Evolutionary conservation across 2,113 vertebrate genomes (phyloP).

Genomic region (Phasianus colchicus): DNA sequence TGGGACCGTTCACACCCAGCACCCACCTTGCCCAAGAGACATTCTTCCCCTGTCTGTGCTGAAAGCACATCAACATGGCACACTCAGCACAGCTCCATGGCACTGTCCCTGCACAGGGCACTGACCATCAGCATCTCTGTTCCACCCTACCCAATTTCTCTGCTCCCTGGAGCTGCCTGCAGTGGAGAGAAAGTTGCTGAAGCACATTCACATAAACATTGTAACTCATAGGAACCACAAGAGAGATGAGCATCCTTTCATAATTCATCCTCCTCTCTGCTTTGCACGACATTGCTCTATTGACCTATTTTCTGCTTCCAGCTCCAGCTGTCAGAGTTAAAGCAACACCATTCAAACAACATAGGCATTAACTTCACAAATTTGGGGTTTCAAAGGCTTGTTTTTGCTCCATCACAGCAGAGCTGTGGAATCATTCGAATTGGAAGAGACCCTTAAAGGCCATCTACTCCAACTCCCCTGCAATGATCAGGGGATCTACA

Average conservation of each 20-base stretch:
- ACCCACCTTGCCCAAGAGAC: accelerated
- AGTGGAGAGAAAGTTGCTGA: background rate
- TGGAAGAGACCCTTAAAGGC: too few species aligned
- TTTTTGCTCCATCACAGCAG: background rate
- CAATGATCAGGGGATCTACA: too few species aligned
- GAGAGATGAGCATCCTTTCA: background rate
- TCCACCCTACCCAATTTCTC: background rate
- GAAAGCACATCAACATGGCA: background rate
- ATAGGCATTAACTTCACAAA: background rate
- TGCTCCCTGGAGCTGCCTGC: background rate
- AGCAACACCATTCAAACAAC: background rate
- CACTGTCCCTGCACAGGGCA: background rate
- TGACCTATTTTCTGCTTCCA: conserved; percentile 40
- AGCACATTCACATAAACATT: background rate
- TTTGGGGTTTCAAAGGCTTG: background rate
- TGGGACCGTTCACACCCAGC: background rate
- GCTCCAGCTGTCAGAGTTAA: background rate
- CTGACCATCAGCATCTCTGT: background rate
- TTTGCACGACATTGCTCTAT: conserved; percentile 13
- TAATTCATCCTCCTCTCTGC: conserved; percentile 13
- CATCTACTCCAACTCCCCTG: too few species aligned
- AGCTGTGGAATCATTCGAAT: too few species aligned
- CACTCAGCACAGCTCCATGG: background rate
- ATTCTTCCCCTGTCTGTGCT: background rate
- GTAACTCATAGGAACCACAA: background rate